phyloP scores from a whole-genome alignment of 2,113 vertebrate species.

The Eubucco bourcierii region DNA sequence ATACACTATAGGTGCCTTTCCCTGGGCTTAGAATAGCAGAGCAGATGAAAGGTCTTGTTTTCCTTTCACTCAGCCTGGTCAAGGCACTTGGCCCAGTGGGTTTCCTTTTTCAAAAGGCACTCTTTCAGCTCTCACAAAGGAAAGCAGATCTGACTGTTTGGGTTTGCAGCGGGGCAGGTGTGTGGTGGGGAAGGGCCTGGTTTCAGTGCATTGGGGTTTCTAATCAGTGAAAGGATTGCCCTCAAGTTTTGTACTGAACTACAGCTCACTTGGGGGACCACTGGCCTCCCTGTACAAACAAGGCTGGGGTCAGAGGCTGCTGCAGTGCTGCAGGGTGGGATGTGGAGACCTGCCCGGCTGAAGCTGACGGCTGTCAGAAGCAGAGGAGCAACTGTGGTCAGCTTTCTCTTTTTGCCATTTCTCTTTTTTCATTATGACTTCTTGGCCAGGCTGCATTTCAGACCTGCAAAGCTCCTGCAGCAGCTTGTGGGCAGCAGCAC shows the following conservation, averaged over 20 bases:
- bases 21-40: neutral
- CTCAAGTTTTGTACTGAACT: neutral
- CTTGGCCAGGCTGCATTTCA: neutral
- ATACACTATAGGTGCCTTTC: neutral
- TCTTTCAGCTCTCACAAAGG: neutral
- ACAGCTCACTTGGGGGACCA: neutral
- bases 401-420: slow-evolving; percentile 58
- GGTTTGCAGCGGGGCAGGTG: neutral
- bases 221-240: neutral
- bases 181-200: neutral
- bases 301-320: neutral
- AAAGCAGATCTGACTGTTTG: neutral
- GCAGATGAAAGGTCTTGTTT: neutral
- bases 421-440: slow-evolving; percentile 33
- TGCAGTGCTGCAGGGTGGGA: neutral
- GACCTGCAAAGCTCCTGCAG: neutral
- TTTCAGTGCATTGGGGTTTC: neutral
- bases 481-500: neutral
- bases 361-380: neutral
- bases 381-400: slow-evolving; percentile 35
- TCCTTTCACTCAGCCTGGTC: neutral
- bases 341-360: neutral
- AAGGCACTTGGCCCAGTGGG: neutral
- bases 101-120: neutral
- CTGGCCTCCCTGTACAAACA: neutral